phyloP scores from a whole-genome alignment of 2,888 invertebrate genomes.

The Phasia obesa region DNA sequence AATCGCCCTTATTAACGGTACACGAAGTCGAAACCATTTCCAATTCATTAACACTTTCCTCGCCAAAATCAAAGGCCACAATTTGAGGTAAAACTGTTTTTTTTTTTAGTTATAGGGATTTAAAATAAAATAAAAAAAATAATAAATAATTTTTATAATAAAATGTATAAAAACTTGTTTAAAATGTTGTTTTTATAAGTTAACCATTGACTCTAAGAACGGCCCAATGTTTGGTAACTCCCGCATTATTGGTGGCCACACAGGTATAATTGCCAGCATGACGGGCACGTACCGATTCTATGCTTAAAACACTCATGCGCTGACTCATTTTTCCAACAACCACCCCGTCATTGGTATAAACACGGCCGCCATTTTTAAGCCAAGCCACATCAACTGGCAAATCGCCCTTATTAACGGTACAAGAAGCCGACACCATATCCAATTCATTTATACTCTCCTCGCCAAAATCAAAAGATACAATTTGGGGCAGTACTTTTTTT shows the following conservation, averaged over 20 bases:
- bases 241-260: slow-evolving; percentile 85
- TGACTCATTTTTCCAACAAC: slow-evolving; percentile 84
- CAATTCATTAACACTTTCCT: slow-evolving; percentile 87
- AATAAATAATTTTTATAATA: not conserved
- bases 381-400: slow-evolving; percentile 89
- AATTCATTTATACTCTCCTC: slow-evolving; percentile 87
- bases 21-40: slow-evolving; percentile 88
- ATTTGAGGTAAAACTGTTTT: slow-evolving; percentile 87
- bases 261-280: slow-evolving; percentile 87
- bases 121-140: slow-evolving; percentile 44
- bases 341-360: slow-evolving; percentile 84
- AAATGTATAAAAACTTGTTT: not conserved
- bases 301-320: slow-evolving; percentile 86
- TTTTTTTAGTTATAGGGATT: not conserved
- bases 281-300: slow-evolving; percentile 85
- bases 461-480: slow-evolving; percentile 88
- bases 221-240: slow-evolving; percentile 84
- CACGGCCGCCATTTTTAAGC: slow-evolving; percentile 84
- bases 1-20: slow-evolving; percentile 89
- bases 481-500: slow-evolving; percentile 87
- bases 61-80: slow-evolving; percentile 88
- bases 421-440: slow-evolving; percentile 87
- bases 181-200: slow-evolving; percentile 8
- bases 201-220: slow-evolving; percentile 85
- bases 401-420: slow-evolving; percentile 90